Evolutionary conservation across 2,888 invertebrate species (phyloP), one percentile per base, ranked within the genome.

Genomic region (Thereva nobilitata): DNA sequence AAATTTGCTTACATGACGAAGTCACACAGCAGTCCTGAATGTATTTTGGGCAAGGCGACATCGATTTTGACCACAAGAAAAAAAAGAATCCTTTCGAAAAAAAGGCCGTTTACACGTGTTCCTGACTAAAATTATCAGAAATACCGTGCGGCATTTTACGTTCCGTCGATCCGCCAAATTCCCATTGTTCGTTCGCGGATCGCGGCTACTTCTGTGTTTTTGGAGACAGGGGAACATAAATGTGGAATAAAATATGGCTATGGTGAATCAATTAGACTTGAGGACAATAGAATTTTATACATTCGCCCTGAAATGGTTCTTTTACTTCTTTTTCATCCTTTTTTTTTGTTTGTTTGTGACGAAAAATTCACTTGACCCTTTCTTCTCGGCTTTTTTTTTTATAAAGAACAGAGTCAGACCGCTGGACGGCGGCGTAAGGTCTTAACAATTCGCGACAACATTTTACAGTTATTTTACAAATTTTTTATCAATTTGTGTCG

Each of bases 181-280:
- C 23, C 61, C 61, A 61, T 61, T 61, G 61, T 61, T 61, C 50
- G 50, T 61, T 61, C 6, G 12, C 50, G 41, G 50, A 50, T 50
- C 50, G 61, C 38, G 40, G 50, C 41, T n/a, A 40, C 41, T 12
- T 49, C 37, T n/a, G 12, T 50, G 4, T 8, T 41, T 23, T 40
- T 40, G 42, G 23, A 61, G 61, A 23, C 61, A 50, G 12, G 4
- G 50, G 41, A 23, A 23, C 23, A 23, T 23, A 50, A 54, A 64
- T 54, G 37, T 45, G 23, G 54, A 64, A 64, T 64, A 64, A 64
- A 54, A 64, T 79, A 79, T 79, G 74, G 75, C 76, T 71, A 72
- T 72, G 72, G 75, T 78, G 78, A 77, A 79, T 79, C 78, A 79
- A 79, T 79, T 79, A 79, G 79, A 78, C 74, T 64, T 55, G 56